Conservation (phyloP, 2,797 vertebrate species). For the Pterois miles region DNA sequence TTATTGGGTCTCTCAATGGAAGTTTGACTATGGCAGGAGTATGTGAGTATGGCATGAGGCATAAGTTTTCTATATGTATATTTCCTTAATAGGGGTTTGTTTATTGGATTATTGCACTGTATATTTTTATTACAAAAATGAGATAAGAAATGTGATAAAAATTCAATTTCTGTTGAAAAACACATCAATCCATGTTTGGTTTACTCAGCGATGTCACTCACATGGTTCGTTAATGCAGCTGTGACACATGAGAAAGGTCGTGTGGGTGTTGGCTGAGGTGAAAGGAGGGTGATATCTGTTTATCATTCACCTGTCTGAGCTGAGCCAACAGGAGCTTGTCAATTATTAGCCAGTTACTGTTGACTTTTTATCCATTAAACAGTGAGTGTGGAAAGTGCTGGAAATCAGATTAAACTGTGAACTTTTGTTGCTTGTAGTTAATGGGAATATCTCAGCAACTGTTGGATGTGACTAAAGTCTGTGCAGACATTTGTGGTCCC, state of each 20-base stretch:
- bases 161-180: not conserved
- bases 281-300: slow-evolving; percentile 3
- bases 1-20: not conserved
- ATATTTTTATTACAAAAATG: too few species aligned
- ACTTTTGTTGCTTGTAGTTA: not conserved
- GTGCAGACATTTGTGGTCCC: not conserved
- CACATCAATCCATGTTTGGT: not conserved
- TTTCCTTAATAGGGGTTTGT: not conserved
- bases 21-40: not conserved
- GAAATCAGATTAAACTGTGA: not conserved
- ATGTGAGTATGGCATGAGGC: not conserved
- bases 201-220: not conserved
- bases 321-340: slow-evolving; percentile 27
- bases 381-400: not conserved
- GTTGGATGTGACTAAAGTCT: not conserved
- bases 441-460: not conserved
- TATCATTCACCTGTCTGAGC: slow-evolving; percentile 21
- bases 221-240: not conserved
- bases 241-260: slow-evolving; percentile 2
- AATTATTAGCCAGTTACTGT: slow-evolving; percentile 45
- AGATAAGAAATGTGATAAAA: too few species aligned
- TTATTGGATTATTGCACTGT: not conserved
- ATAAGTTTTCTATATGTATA: not conserved
- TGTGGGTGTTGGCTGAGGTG: slow-evolving; percentile 15
- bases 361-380: slow-evolving; percentile 18